A percentile compares a stretch with the other conserved stretches of the same genome.
Evolutionary conservation across 2,113 vertebrate genomes (phyloP).

Genomic region (Oryzias curvinotus): DNA sequence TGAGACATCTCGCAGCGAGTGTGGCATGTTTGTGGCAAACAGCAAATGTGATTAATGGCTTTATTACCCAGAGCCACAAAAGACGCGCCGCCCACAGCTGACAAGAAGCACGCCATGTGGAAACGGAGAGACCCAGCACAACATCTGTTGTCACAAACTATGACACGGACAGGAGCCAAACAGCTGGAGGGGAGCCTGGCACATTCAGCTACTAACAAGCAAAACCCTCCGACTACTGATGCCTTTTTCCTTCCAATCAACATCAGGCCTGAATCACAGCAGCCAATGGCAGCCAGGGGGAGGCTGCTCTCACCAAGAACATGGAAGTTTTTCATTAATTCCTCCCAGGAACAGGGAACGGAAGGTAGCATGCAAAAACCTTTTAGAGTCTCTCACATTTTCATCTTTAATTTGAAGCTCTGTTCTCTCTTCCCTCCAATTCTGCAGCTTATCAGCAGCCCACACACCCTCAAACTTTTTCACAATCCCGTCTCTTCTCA

Average conservation of each 20-base stretch:
- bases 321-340: conserved; percentile 31
- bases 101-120: conserved; percentile 6
- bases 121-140: conserved; percentile 3
- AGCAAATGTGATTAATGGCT: conserved; percentile 60
- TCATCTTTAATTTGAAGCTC: conserved; percentile 11
- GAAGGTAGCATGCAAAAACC: background rate
- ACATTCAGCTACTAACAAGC: background rate
- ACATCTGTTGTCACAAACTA: conserved; percentile 9
- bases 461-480: background rate
- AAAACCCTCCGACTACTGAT: background rate
- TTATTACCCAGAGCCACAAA: conserved; percentile 47
- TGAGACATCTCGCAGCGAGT: conserved; percentile 40
- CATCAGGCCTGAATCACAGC: conserved; percentile 14
- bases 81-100: conserved; percentile 37
- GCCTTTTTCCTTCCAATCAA: conserved; percentile 10
- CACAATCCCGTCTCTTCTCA: conserved; percentile 32
- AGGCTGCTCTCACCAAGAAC: conserved; percentile 12
- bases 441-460: conserved; percentile 7
- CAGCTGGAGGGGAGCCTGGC: conserved; percentile 11
- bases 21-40: conserved; percentile 44
- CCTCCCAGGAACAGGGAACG: conserved; percentile 4
- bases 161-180: conserved; percentile 9
- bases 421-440: conserved; percentile 8
- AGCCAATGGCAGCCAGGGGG: background rate
- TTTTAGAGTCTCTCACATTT: conserved; percentile 11